phyloP scores from a whole-genome alignment of 2,888 invertebrate genomes.

The Pachycephus smyrnensis region DNA sequence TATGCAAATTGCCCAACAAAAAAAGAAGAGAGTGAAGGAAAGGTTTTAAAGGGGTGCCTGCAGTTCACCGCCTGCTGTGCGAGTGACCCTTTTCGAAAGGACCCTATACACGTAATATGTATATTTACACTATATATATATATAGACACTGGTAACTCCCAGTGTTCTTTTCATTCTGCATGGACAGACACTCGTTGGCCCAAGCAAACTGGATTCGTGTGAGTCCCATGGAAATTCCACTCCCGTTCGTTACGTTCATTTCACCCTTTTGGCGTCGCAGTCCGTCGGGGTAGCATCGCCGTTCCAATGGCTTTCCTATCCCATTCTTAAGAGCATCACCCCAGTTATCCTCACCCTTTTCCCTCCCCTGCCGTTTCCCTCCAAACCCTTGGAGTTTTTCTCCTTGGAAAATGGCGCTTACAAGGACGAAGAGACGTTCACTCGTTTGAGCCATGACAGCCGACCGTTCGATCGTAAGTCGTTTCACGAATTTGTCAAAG shows the following conservation, averaged over 20 bases:
- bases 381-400: neutral
- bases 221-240: neutral
- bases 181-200: neutral
- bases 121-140: neutral
- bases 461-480: neutral
- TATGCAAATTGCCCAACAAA: neutral
- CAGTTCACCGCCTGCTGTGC: neutral
- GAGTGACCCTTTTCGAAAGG: neutral
- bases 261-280: neutral
- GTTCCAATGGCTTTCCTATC: neutral
- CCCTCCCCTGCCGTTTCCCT: neutral
- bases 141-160: neutral
- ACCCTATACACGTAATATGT: neutral
- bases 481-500: neutral
- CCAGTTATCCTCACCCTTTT: neutral
- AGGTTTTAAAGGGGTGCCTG: neutral
- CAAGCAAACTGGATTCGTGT: neutral
- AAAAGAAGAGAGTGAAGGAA: neutral
- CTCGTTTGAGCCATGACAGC: neutral
- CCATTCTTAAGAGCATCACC: neutral
- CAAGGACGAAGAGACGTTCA: neutral
- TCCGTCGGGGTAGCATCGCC: neutral
- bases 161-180: neutral
- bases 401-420: neutral
- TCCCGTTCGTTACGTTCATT: neutral